Conservation (phyloP, 2,888 invertebrate species). For the Lymantria dispar region DNA sequence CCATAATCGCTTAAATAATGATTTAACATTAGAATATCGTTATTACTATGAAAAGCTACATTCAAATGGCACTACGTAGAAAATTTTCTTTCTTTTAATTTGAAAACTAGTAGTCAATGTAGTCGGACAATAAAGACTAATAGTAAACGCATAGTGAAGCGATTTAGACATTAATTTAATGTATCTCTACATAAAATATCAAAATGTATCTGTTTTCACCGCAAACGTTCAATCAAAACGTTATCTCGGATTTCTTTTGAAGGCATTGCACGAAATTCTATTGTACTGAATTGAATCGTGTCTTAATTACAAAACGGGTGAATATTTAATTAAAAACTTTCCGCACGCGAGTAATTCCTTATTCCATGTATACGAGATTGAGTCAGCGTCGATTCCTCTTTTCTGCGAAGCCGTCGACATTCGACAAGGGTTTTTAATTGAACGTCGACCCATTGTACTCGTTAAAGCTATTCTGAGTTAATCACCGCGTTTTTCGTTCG, state of each 20-base stretch:
- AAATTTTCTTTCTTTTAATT: too few relatives aligned
- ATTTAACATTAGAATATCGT: too few relatives aligned
- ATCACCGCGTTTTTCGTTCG: slow-evolving; percentile 78
- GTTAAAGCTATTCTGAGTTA: slow-evolving; percentile 79
- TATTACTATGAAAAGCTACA: too few relatives aligned
- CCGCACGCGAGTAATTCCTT: slow-evolving; percentile 78
- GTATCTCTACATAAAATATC: not conserved
- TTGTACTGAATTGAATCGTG: slow-evolving; percentile 71
- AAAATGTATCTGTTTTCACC: slow-evolving; percentile 4
- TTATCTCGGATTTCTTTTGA: slow-evolving; percentile 61
- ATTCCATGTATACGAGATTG: slow-evolving; percentile 79
- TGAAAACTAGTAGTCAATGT: too few relatives aligned
- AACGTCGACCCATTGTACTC: slow-evolving; percentile 77
- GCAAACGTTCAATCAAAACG: slow-evolving; percentile 39
- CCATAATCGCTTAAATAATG: too few relatives aligned
- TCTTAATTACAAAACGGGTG: slow-evolving; percentile 79
- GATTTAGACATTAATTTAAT: too few relatives aligned
- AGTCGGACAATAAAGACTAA: too few relatives aligned
- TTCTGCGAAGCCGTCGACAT: slow-evolving; percentile 71
- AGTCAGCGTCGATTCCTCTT: slow-evolving; percentile 72
- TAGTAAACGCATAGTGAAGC: too few relatives aligned
- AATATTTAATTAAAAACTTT: slow-evolving; percentile 81
- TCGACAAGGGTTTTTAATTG: slow-evolving; percentile 81
- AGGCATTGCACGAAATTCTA: slow-evolving; percentile 60
- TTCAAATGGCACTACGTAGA: too few relatives aligned